Evolutionary conservation across 92 coral and sea anemone genomes (phyloP), one percentile per base, ranked within the genome.

Genomic region (Palythoa heliodiscus): DNA sequence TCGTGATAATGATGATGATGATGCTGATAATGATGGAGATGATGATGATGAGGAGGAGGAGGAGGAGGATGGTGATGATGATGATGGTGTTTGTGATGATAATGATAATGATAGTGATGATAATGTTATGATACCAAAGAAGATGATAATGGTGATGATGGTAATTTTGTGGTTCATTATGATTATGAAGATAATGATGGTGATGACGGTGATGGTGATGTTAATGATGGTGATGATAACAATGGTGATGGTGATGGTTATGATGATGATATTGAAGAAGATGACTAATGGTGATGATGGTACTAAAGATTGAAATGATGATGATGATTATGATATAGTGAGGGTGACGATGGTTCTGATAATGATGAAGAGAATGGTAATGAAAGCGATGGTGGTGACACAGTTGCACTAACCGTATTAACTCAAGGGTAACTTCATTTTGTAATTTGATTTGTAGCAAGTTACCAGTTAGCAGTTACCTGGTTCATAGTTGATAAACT

Each of bases 401-500:
- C 64, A 58, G 64, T 58, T 58, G 15, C 20, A 3, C 16, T 14
- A 11, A 58, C 20, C 12, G 64, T 58, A 14, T 58, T 58, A 19
- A 19, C 12, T 58, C n/a, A 70, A 37, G 3, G 20, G 15, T 5
- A 70, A 12, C 0, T 1, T 25, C 11, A 13, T 2, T 70, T 67
- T 15, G 64, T 12, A 13, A 73, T 8, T 70, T 35, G 39, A 3
- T 9, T 7, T 43, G 11, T 2, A 6, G 10, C 50, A 39, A 1
- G 5, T 43, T 73, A 11, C 38, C 75, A 43, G 50, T 43, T 73
- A 11, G 22, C 75, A 43, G 50, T 58, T 19, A 97, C 99, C 99
- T 93, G 90, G 92, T 79, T 93, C 87, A 80, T 91, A 88, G 78
- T 94, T 96, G 71, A 93, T 75, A 84, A 96, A 92, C 88, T 96